Evolutionary conservation across 1,140 invertebrate species (phyloP), one percentile per base, ranked within the genome.

Genomic region (Musca vetustissima): DNA sequence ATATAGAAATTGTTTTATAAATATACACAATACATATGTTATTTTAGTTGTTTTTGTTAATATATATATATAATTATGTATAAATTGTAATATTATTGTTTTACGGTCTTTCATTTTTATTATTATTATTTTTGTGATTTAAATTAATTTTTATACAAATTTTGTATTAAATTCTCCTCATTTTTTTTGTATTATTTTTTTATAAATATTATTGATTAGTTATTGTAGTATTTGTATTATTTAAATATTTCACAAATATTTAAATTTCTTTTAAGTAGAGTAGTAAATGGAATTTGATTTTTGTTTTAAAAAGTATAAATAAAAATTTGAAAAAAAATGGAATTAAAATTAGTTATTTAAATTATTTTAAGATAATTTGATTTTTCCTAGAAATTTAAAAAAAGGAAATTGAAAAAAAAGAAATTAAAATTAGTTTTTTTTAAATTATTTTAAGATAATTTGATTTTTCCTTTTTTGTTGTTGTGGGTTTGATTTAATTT

Each of bases 101-200:
- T n/a, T n/a, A n/a, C n/a, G 52, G 22, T 49, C 22, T 49, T 65
- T 24, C 21, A 24, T 49, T 21, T 25, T 52, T 65, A 21, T 65
- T 48, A 3, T 28, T 64, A 28, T 64, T 24, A n/a, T n/a, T n/a
- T 47, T 49, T 65, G n/a, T 66, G 24, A 21, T 53, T 53, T 53
- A 22, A 21, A 22, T 28, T 28, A 28, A 4, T 53, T 66, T 66
- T 66, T 66, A 24, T 66, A 66, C 49, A 52, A 22, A 48, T 66
- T n/a, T n/a, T 66, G 11, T 66, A 50, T 66, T 66, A 52, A 66
- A 66, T 66, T 66, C 49, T 43, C 8, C n/a, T n/a, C n/a, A n/a
- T 49, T 48, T 49, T 49, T 66, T 17, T 8, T 50, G 50, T 49
- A 50, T 15, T 48, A 59, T n/a, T n/a, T n/a, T n/a, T n/a, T n/a